Conservation (phyloP, 2,113 vertebrate genomes). For the Eira barbara region DNA sequence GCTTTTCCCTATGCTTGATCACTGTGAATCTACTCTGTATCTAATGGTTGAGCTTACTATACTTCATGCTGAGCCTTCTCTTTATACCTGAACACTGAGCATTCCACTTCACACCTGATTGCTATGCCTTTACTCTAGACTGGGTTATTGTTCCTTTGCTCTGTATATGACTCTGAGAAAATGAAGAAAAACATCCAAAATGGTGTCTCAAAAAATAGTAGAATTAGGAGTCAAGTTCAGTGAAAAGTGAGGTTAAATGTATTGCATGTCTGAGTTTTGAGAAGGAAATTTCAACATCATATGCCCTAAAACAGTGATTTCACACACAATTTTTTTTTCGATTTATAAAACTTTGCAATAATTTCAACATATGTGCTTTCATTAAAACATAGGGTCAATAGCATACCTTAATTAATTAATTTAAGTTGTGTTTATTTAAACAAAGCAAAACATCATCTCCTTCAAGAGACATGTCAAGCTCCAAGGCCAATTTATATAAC, state of each 20-base stretch:
- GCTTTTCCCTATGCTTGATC: not conserved
- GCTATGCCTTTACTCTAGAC: not conserved
- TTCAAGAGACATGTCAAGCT: not conserved
- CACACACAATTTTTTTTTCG: not conserved
- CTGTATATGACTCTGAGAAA: not conserved
- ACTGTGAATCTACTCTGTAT: too few relatives aligned
- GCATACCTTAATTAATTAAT: not conserved
- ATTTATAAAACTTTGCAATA: not conserved
- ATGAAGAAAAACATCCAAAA: not conserved
- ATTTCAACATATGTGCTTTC: not conserved
- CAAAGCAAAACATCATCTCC: not conserved
- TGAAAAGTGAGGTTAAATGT: not conserved
- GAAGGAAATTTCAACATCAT: not conserved
- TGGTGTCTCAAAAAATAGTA: not conserved
- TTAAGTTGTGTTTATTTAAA: not conserved
- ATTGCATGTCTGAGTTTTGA: not conserved
- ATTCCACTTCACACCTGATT: not conserved
- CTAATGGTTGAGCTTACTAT: too few relatives aligned
- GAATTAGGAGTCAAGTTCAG: not conserved
- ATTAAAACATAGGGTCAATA: not conserved
- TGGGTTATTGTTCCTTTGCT: not conserved
- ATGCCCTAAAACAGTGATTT: not conserved
- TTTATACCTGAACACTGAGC: not conserved
- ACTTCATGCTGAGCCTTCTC: not conserved
- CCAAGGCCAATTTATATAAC: not conserved